Evolutionary conservation across 30 jellyfish, hydroid and myxozoan species (phyloP), one percentile per base, ranked within the genome.

Genomic region (Chironex yamaguchii): DNA sequence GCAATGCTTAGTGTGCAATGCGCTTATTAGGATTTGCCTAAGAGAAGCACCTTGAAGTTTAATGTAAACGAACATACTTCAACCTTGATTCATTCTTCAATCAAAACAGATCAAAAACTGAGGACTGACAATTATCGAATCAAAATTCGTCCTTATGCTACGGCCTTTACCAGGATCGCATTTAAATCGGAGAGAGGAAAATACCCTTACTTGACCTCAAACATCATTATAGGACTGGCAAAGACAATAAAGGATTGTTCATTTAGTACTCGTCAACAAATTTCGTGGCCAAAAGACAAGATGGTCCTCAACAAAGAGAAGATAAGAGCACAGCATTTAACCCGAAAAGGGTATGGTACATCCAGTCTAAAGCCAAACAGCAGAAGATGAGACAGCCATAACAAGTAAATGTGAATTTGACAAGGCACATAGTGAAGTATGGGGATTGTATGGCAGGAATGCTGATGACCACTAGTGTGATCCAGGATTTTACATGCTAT

Each of bases 351-450:
- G 21, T 1, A 75, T 24, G n/a, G 26, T 29, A 51, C 67, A 31
- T 29, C 53, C 62, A 29, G 83, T 34, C 34, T 34, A 54, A 17
- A 77, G 53, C 21, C 81, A 58, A 34, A 79, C 90, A 27, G 82
- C 89, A 51, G 82, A 52, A 20, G 82, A 77, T 34, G 89, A 77
- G 35, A 77, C 89, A 1, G 89, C 52, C 33, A 77, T 77, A 29
- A 77, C 54, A 6, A 11, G 53, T 3, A 77, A 77, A 31, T 77
- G 89, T 31, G 89, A 77, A 77, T 77, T 71, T 71, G 82, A 77
- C 29, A 11, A 29, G 25, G 21, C 32, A 29, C 52, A 66, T 11
- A 79, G 30, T 58, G 66, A 77, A 58, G 89, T 28, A 26, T 77
- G 63, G 89, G 91, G 91, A 13, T 80, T 70, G 72, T 62, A 78